Evolutionary conservation across 2,113 vertebrate species (phyloP), one percentile per base, ranked within the genome.

Genomic region (Ellobius talpinus): DNA sequence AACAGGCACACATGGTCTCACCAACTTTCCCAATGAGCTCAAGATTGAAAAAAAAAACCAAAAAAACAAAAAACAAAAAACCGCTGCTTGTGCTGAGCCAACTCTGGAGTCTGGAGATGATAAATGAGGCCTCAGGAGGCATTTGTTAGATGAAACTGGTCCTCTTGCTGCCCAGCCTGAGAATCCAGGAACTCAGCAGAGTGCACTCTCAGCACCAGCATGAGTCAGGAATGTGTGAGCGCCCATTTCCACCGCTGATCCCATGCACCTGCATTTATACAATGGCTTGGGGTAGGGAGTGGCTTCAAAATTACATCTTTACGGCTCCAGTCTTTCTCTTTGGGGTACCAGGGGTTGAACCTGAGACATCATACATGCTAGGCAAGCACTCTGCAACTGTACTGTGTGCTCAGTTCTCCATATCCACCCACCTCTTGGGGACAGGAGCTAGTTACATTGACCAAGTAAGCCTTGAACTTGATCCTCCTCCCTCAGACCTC

Each of bases 171-270:
- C 33, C 1, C 8, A 85, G 4, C 5, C 10, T 68, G 11, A 42
- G 76, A 7, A n/a, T n/a, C 6, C 21, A 52, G 33, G 45, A 45
- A 33, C 72, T 76, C 55, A 33, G 24, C 19, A 12, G 21, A 11
- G 50, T 0, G 24, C n/a, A 42, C 1, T 0, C 63, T 19, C 5
- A 3, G 68, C 29, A 7, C 8, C 23, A 2, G 50, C 29, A 7
- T 0, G 3, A 23, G 50, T 85, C 24, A 7, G 50, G n/a, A 26
- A 16, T 33, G 6, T 21, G 36, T 5, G 10, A 45, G 4, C 17
- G 6, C 39, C 3, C 31, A 39, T 8, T 70, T 74, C 63, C 13
- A 31, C 29, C 12, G 29, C 8, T 7, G 13, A 23, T 16, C 42
- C 10, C 29, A 33, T 9, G 55, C 24, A 66, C 11, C 14, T 79